Evolutionary conservation across 1,140 invertebrate genomes (phyloP), one percentile per base, ranked within the genome.

Genomic region (Caenorhabditis tropicalis): DNA sequence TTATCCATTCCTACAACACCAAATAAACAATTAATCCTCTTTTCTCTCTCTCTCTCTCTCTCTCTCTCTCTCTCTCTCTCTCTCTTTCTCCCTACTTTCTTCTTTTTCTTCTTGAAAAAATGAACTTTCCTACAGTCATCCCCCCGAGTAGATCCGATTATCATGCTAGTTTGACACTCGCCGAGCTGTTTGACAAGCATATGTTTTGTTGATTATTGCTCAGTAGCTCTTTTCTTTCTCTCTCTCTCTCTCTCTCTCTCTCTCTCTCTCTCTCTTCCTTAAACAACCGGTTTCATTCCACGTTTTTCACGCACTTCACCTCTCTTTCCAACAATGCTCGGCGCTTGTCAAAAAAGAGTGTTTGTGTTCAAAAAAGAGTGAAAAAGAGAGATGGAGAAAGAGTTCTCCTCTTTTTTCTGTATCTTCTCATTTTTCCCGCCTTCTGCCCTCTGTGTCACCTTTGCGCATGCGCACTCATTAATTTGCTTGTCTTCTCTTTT

Each of bases 121-220:
- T 65, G 53, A 56, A 56, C 53, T 56, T 24, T 56, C 24, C 27
- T 29, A 16, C 21, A 27, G 10, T 24, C 53, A 36, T 65, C 31
- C 9, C 9, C 29, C 58, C 65, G 65, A 74, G 65, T 74, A 19
- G 65, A 74, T 65, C 58, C 65, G 65, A 74, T 74, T 39, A 74
- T 74, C 58, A 65, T 65, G 58, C 58, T 12, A 65, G 58, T 31
- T 74, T 74, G 65, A 74, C 65, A 74, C 65, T 43, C 58, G 65
- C 9, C 7, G n/a, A 74, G 65, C 65, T 74, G 65, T 74, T 74
- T 74, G 36, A 74, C 65, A 74, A 74, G 65, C 65, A 74, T 74
- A 74, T 74, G 65, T 74, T 74, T 74, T 74, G 65, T 74, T 43
- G 65, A 74, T 74, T 74, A 74, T 74, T 74, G 65, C 65, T 74